Conservation (phyloP, 2,888 invertebrate genomes). For the Hyposoter dolosus region DNA sequence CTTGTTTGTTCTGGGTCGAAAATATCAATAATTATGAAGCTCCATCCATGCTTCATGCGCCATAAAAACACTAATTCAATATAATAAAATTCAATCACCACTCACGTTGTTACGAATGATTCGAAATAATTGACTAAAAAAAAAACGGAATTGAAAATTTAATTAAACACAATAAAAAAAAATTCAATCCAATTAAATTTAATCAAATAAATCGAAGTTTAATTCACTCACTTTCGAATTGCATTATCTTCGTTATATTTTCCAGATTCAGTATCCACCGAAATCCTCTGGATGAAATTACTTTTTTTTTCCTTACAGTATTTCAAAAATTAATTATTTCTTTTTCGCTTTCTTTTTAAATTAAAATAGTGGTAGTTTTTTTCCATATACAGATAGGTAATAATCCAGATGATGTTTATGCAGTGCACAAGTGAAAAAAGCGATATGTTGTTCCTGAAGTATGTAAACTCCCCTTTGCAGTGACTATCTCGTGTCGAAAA, state of each 20-base stretch:
- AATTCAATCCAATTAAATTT: not conserved
- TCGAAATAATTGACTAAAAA: not conserved
- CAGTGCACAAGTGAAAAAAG: slow-evolving; percentile 17
- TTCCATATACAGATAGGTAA: not conserved
- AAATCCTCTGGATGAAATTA: not conserved
- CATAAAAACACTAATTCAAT: not conserved
- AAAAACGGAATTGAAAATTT: not conserved
- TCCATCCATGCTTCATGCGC: not conserved
- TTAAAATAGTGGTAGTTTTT: not conserved
- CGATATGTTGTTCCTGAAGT: slow-evolving; percentile 28
- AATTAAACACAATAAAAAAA: not conserved
- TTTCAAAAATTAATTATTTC: not conserved
- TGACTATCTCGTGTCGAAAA: slow-evolving; percentile 54
- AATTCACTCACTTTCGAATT: not conserved
- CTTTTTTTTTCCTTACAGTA: not conserved
- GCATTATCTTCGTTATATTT: not conserved
- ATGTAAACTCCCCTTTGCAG: slow-evolving; percentile 28
- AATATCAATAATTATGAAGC: not conserved
- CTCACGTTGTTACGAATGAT: not conserved
- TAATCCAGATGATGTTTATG: not conserved
- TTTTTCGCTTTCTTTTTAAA: not conserved
- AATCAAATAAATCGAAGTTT: not conserved
- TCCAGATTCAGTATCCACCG: not conserved
- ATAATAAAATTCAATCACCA: not conserved
- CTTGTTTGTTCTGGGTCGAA: not conserved